Evolutionary conservation across 2,797 vertebrate genomes (phyloP).

Genomic region (Petrocephalus schoutedeni): DNA sequence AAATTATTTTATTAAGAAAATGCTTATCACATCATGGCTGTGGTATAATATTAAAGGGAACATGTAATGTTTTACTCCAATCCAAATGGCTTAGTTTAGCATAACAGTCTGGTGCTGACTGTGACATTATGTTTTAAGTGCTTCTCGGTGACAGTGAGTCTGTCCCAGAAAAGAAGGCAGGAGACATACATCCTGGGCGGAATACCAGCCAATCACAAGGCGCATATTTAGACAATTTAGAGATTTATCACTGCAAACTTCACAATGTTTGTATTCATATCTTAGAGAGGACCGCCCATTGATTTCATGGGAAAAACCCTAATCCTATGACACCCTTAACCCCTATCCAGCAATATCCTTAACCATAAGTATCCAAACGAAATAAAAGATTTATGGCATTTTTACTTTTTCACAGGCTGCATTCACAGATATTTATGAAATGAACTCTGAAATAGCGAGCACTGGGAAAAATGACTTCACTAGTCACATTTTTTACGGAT

Average conservation of each 20-base stretch:
- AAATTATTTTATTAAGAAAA: neutral
- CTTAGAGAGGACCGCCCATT: neutral
- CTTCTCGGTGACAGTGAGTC: neutral
- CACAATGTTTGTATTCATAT: neutral
- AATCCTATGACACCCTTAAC: neutral
- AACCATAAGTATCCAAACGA: neutral
- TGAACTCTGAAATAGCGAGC: neutral
- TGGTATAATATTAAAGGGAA: neutral
- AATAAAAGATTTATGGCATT: neutral
- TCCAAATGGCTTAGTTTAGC: neutral
- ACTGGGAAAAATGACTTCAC: neutral
- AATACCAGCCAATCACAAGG: neutral
- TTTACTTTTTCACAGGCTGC: neutral
- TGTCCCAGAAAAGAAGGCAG: neutral
- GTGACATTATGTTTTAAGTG: neutral
- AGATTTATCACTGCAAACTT: neutral
- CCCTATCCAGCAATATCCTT: neutral
- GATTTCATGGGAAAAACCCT: neutral
- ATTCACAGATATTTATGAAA: neutral
- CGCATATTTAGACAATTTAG: neutral
- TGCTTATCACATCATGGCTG: neutral
- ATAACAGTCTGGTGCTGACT: neutral
- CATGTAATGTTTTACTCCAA: neutral
- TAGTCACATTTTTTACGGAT: too few species aligned
- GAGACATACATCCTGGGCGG: neutral